A percentile compares a stretch with the other conserved stretches of the same genome.
These are phyloP conservation scores for Leptodactylus fuscus DNA, from an alignment of 2,113 vertebrate genomes.

Conservation along the genomic window DNA sequence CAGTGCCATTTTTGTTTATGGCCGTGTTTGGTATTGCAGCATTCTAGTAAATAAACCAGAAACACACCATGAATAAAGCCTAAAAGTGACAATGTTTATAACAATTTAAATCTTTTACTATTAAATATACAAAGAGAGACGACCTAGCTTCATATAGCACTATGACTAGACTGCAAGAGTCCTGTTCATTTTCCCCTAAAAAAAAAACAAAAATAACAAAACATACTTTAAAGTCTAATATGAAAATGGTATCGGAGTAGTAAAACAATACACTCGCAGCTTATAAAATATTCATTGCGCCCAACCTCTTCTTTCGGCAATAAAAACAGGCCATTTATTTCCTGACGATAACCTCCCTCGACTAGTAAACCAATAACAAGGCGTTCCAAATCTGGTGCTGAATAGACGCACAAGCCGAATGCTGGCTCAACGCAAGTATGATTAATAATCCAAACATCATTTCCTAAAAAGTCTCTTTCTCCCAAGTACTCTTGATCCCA, in stretches of 20 bases:
- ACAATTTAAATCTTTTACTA: no score
- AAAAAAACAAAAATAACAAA: no score
- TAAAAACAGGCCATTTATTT: slow-evolving; percentile 28
- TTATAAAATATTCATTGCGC: slow-evolving; percentile 23
- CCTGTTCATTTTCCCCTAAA: background rate
- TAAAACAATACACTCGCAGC: background rate
- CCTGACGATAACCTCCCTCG: slow-evolving; percentile 22
- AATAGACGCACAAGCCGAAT: background rate
- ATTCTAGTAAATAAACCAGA: no score
- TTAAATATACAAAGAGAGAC: no score
- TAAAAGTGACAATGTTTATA: no score
- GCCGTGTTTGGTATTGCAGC: no score
- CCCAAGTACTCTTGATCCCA: background rate
- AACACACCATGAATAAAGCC: no score
- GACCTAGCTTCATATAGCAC: no score
- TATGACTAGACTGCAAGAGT: background rate
- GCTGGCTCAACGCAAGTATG: background rate
- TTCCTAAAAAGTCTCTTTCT: slow-evolving; percentile 9
- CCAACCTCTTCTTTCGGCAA: slow-evolving; percentile 22
- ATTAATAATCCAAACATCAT: slow-evolving; percentile 34
- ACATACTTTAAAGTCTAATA: background rate
- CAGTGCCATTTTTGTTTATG: no score
- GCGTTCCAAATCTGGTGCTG: background rate
- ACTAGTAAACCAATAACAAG: slow-evolving; percentile 18
- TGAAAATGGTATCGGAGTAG: slow-evolving; percentile 15